These are phyloP conservation scores for Parasteatoda tepidariorum DNA, from an alignment of 1,140 invertebrate species.

Conservation along the genomic window DNA sequence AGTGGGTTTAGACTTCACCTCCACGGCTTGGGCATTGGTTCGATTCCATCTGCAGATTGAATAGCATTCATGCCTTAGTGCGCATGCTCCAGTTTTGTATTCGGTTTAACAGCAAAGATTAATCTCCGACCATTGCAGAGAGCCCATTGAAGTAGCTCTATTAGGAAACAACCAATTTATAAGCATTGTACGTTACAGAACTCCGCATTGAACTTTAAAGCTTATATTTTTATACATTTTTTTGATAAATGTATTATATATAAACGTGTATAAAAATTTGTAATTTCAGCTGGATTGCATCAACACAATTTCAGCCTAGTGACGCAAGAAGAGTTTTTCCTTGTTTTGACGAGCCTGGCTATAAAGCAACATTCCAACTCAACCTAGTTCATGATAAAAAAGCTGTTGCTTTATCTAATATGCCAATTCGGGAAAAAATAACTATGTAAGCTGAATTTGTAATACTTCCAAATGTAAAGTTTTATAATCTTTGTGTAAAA, in stretches of 20 bases:
- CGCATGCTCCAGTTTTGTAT: too few species aligned
- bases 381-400: constrained; percentile 77
- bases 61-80: too few species aligned
- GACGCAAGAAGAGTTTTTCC: constrained; percentile 78
- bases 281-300: constrained; percentile 79
- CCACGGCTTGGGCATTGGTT: not conserved
- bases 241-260: not conserved
- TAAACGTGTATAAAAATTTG: not conserved
- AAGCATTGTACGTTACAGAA: too few species aligned
- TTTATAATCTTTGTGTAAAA: too few species aligned
- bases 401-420: constrained; percentile 81
- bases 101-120: too few species aligned
- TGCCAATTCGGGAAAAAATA: constrained; percentile 2
- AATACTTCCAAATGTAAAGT: too few species aligned
- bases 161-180: too few species aligned
- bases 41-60: not conserved
- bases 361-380: constrained; percentile 87
- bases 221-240: too few species aligned
- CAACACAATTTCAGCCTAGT: constrained; percentile 89
- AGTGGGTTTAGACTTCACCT: not conserved
- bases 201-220: too few species aligned
- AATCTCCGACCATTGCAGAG: too few species aligned
- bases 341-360: constrained; percentile 79
- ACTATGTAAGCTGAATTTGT: constrained; percentile 11
- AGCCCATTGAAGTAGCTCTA: too few species aligned